Conservation (phyloP, 2,797 vertebrate species). For the Aphelocoma californica region DNA sequence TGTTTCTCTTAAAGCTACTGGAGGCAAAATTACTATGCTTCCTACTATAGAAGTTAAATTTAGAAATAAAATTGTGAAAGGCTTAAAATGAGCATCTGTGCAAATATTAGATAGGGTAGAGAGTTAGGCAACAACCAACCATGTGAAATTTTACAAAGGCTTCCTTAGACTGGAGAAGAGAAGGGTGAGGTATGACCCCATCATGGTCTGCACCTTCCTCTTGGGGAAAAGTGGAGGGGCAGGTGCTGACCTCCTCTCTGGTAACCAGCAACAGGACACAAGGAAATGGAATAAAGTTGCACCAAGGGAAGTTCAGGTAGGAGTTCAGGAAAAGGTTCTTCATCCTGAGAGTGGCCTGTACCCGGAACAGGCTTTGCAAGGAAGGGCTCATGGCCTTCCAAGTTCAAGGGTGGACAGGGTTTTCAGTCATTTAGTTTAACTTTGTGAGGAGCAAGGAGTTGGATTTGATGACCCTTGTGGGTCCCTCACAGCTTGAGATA, state of each 20-base stretch:
- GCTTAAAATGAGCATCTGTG: not conserved
- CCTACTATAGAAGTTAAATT: not conserved
- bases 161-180: not conserved
- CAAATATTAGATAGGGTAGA: not conserved
- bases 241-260: not conserved
- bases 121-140: not conserved
- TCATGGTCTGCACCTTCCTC: not conserved
- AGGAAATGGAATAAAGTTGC: not conserved
- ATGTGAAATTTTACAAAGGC: rapidly evolving
- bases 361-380: not conserved
- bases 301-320: not conserved
- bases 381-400: not conserved
- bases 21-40: not conserved
- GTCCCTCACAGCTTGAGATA: rapidly evolving
- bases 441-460: not conserved
- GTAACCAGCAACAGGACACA: not conserved
- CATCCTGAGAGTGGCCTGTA: no score
- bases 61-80: not conserved
- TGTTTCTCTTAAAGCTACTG: not conserved
- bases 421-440: not conserved
- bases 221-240: rapidly evolving
- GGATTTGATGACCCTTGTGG: not conserved
- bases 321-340: not conserved
- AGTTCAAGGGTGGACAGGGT: not conserved
- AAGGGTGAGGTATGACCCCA: not conserved